phyloP scores from a whole-genome alignment of 2,888 invertebrate genomes.

The Onchidella celtica region DNA sequence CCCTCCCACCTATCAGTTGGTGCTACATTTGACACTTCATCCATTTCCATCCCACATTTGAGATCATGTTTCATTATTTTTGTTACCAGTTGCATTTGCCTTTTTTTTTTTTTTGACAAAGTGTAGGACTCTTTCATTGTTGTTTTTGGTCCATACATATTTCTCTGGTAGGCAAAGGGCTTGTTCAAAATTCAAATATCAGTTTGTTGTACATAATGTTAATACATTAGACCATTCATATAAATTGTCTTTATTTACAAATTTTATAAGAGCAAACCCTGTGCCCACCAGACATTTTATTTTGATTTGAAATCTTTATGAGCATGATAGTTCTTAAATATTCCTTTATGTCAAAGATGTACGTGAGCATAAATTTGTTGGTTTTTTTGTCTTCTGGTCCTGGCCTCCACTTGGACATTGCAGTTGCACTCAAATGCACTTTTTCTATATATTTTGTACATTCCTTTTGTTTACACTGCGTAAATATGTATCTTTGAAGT shows the following conservation, averaged over 20 bases:
- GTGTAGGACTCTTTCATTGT: not conserved
- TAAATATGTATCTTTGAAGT: slow-evolving; percentile 20
- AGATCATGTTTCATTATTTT: not conserved
- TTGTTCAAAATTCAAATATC: not conserved
- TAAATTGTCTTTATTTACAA: not conserved
- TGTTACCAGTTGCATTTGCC: not conserved
- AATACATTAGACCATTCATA: not conserved
- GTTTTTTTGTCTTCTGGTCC: slow-evolving; percentile 33
- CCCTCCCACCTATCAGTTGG: not conserved
- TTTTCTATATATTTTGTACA: slow-evolving; percentile 50
- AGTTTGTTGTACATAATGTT: slow-evolving; percentile 7
- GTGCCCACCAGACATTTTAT: not conserved
- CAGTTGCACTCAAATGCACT: slow-evolving; percentile 64
- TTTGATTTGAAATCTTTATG: not conserved
- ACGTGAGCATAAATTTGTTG: too few species aligned
- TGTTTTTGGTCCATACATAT: not conserved
- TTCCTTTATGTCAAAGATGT: too few species aligned
- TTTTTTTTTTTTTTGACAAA: not conserved
- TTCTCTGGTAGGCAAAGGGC: not conserved
- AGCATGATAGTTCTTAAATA: slow-evolving; percentile 29
- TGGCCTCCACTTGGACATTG: slow-evolving; percentile 67
- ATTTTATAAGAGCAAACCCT: not conserved
- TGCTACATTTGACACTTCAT: slow-evolving; percentile 22
- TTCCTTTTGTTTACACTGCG: slow-evolving; percentile 41
- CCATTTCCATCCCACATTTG: not conserved